A percentile compares a stretch with the other conserved stretches of the same genome.
Conservation (phyloP, 2,888 invertebrate species). For the Himalopsyche tibetana region DNA sequence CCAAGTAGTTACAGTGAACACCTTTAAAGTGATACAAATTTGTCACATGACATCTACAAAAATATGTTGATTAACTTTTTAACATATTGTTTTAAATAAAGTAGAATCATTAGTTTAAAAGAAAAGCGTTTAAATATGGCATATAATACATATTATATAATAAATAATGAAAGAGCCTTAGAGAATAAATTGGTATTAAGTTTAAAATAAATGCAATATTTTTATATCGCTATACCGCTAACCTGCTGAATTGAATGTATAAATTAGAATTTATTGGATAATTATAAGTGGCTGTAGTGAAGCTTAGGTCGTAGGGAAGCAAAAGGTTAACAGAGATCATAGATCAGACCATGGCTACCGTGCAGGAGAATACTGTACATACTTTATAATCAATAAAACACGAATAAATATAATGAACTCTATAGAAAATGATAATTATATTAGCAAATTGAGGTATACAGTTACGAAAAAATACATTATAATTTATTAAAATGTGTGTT, state of each 20-base stretch:
- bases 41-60: too few relatives aligned
- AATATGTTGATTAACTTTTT: too few relatives aligned
- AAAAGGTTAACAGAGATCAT: constrained; percentile 55
- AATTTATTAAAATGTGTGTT: too few relatives aligned
- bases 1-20: too few relatives aligned
- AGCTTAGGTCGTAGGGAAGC: constrained; percentile 33
- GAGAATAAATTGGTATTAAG: neutral
- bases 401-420: neutral
- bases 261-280: constrained; percentile 56
- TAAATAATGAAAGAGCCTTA: too few relatives aligned
- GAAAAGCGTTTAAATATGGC: too few relatives aligned
- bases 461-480: too few relatives aligned
- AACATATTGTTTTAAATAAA: too few relatives aligned
- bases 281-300: constrained; percentile 56
- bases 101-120: too few relatives aligned
- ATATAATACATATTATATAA: too few relatives aligned
- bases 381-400: neutral
- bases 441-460: too few relatives aligned
- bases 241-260: constrained; percentile 5
- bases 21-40: too few relatives aligned
- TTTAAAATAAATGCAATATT: neutral
- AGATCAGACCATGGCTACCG: constrained; percentile 32
- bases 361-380: neutral
- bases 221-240: neutral
- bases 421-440: neutral